phyloP scores from a whole-genome alignment of 2,888 invertebrate species.

The Drosophila greeni region DNA sequence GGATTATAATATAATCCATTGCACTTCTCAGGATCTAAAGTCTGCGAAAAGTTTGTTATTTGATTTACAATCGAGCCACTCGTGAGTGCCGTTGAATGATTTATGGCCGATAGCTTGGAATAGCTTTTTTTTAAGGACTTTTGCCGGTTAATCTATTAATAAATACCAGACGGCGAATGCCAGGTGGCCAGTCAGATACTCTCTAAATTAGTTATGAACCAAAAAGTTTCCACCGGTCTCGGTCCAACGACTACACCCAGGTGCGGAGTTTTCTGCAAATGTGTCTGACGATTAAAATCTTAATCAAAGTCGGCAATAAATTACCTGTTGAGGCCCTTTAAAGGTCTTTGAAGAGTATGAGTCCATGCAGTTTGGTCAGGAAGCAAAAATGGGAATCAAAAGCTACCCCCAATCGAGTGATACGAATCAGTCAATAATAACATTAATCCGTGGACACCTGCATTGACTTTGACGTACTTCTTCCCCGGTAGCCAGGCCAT shows the following conservation, averaged over 20 bases:
- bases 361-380: neutral
- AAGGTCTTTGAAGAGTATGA: slow-evolving; percentile 4
- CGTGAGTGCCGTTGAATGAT: slow-evolving; percentile 24
- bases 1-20: slow-evolving; percentile 4
- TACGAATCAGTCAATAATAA: slow-evolving; percentile 25
- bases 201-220: slow-evolving; percentile 7
- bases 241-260: neutral
- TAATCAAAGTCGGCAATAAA: slow-evolving; percentile 20
- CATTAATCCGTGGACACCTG: slow-evolving; percentile 39
- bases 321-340: neutral
- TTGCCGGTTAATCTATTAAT: slow-evolving; percentile 1
- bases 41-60: slow-evolving; percentile 8
- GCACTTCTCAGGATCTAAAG: slow-evolving; percentile 24
- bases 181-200: slow-evolving; percentile 10
- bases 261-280: neutral
- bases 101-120: slow-evolving; percentile 11
- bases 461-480: slow-evolving; percentile 30
- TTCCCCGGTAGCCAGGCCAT: slow-evolving; percentile 18
- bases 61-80: slow-evolving; percentile 30
- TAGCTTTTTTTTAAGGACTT: slow-evolving; percentile 28
- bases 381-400: neutral
- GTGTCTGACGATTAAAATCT: slow-evolving; percentile 8
- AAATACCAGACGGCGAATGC: neutral
- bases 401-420: slow-evolving; percentile 27
- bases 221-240: neutral